Conservation (phyloP, 2,797 vertebrate species). For the Epinephelus malabaricus region DNA sequence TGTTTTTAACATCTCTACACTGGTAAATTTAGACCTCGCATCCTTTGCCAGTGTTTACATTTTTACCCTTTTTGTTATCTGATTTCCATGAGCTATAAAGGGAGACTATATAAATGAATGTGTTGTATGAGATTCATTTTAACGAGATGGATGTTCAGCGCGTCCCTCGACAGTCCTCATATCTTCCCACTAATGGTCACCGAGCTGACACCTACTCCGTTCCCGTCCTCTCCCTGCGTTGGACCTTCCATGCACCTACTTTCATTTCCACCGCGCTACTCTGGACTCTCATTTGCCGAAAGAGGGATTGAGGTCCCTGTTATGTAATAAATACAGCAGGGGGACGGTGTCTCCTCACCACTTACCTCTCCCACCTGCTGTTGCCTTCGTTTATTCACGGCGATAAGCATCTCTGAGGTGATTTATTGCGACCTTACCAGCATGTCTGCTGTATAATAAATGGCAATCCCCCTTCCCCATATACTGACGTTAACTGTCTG, state of each 20-base stretch:
- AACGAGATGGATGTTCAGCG: conserved; percentile 16
- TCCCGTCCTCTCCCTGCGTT: conserved; percentile 37
- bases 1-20: background rate
- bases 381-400: conserved; percentile 69
- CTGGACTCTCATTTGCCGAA: conserved; percentile 58
- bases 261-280: conserved; percentile 46
- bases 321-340: conserved; percentile 74
- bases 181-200: conserved; percentile 26
- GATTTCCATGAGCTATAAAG: background rate
- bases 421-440: conserved; percentile 75
- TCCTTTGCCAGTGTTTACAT: background rate
- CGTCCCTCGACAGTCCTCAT: conserved; percentile 14
- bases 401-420: conserved; percentile 75
- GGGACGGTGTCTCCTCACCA: conserved; percentile 65
- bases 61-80: background rate
- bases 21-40: background rate
- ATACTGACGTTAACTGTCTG: conserved; percentile 56
- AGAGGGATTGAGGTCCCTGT: conserved; percentile 64
- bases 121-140: background rate
- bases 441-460: conserved; percentile 70
- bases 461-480: conserved; percentile 27
- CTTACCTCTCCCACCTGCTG: conserved; percentile 67
- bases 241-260: conserved; percentile 45
- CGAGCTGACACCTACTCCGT: conserved; percentile 30
- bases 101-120: background rate